phyloP scores from a whole-genome alignment of 2,797 vertebrate genomes.

The Falco cherrug region DNA sequence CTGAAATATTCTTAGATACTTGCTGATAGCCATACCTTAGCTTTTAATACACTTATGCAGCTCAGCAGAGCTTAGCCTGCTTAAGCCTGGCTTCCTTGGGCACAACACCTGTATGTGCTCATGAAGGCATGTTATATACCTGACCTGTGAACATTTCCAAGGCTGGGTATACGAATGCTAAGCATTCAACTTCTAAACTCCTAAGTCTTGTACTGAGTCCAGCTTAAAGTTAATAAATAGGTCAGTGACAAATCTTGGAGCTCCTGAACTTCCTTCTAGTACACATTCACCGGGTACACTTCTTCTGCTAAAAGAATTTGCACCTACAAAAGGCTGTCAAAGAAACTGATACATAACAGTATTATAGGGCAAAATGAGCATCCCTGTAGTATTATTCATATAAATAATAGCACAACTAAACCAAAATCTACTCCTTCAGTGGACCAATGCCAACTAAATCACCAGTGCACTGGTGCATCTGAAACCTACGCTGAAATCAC shows the following conservation, averaged over 20 bases:
- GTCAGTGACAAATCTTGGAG: not conserved
- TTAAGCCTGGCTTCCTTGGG: not conserved
- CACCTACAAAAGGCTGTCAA: not conserved
- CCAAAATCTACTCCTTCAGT: not conserved
- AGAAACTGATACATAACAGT: not conserved
- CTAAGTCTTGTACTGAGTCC: not conserved
- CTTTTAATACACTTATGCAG: not conserved
- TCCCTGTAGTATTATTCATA: not conserved
- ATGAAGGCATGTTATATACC: not conserved
- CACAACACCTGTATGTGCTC: not conserved
- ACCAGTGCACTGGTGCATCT: not conserved
- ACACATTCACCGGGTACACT: not conserved
- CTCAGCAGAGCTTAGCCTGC: not conserved
- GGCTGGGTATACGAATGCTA: not conserved
- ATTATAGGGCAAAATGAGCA: not conserved
- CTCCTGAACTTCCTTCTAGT: not conserved
- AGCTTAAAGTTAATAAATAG: not conserved
- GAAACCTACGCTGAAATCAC: not conserved
- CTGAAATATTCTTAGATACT: not conserved
- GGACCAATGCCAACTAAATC: not conserved
- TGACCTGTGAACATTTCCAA: not conserved
- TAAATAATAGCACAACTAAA: not conserved
- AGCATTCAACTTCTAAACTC: not conserved
- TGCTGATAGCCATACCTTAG: not conserved
- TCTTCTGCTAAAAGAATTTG: not conserved